These are phyloP conservation scores for Choristoneura fumiferana DNA, from an alignment of 1,140 invertebrate species.

Conservation along the genomic window DNA sequence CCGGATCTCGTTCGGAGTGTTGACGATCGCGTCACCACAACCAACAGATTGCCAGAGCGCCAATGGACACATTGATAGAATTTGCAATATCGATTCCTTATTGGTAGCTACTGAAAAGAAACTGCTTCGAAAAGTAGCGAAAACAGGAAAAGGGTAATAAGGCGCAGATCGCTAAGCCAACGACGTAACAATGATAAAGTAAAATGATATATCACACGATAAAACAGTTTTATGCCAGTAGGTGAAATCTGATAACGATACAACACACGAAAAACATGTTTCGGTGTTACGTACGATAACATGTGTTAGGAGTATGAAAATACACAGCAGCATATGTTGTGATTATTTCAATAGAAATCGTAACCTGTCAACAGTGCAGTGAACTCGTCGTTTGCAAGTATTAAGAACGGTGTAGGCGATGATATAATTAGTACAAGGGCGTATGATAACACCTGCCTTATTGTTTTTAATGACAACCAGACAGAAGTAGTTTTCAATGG, in stretches of 20 bases:
- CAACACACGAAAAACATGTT: slow-evolving; percentile 40
- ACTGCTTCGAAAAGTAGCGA: slow-evolving; percentile 22
- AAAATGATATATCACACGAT: slow-evolving; percentile 39
- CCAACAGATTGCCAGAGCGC: slow-evolving; percentile 44
- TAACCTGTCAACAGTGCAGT: slow-evolving; percentile 51
- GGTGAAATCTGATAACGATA: slow-evolving; percentile 55
- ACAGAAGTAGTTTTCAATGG: slow-evolving; percentile 19
- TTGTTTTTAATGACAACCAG: slow-evolving; percentile 39
- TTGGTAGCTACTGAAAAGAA: slow-evolving; percentile 12
- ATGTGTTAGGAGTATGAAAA: slow-evolving; percentile 30
- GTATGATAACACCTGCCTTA: slow-evolving; percentile 44
- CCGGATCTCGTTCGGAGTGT: slow-evolving; percentile 39
- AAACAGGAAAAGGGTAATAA: slow-evolving; percentile 43
- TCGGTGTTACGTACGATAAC: slow-evolving; percentile 39
- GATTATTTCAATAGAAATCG: slow-evolving; percentile 37
- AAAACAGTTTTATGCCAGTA: slow-evolving; percentile 50
- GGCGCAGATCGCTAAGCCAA: slow-evolving; percentile 26
- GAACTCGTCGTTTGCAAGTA: slow-evolving; percentile 49
- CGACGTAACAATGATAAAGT: slow-evolving; percentile 33
- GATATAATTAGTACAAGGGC: slow-evolving; percentile 60
- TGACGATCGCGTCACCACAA: slow-evolving; percentile 32
- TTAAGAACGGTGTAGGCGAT: slow-evolving; percentile 44
- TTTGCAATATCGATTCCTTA: slow-evolving; percentile 23
- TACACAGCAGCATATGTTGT: slow-evolving; percentile 22
- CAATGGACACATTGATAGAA: slow-evolving; percentile 36